Conservation (phyloP, 2,797 vertebrate genomes). For the Falco biarmicus region DNA sequence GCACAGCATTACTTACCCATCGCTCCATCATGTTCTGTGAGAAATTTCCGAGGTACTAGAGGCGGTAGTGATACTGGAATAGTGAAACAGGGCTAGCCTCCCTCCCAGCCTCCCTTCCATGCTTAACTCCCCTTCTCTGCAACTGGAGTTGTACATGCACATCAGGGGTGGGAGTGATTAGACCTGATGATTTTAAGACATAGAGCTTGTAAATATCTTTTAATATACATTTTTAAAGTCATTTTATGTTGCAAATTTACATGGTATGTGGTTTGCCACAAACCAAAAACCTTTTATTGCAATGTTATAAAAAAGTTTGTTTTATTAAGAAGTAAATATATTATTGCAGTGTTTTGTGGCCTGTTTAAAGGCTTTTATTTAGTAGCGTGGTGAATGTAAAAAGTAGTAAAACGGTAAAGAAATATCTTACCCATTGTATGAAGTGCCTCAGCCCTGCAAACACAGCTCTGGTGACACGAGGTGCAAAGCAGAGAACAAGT, state of each 20-base stretch:
- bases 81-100: slow-evolving; percentile 30
- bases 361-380: slow-evolving; percentile 82
- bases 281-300: slow-evolving; percentile 76
- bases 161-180: slow-evolving; percentile 28
- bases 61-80: slow-evolving; percentile 38
- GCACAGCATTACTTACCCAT: slow-evolving; percentile 38
- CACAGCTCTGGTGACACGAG: slow-evolving; percentile 5
- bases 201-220: slow-evolving; percentile 75
- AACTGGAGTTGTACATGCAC: background rate
- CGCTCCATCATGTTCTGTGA: slow-evolving; percentile 43
- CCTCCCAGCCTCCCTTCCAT: background rate
- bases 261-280: slow-evolving; percentile 68
- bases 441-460: slow-evolving; percentile 56
- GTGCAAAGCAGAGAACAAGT: slow-evolving; percentile 39
- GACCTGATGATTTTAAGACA: slow-evolving; percentile 8
- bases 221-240: slow-evolving; percentile 68
- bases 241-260: slow-evolving; percentile 72
- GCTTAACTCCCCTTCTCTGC: background rate
- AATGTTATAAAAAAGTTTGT: slow-evolving; percentile 70
- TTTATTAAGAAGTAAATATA: slow-evolving; percentile 77
- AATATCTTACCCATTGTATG: slow-evolving; percentile 52
- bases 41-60: slow-evolving; percentile 49
- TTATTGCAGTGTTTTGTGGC: slow-evolving; percentile 81
- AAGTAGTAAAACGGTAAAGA: slow-evolving; percentile 73
- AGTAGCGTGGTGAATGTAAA: slow-evolving; percentile 79